Evolutionary conservation across 2,888 invertebrate genomes (phyloP).

Genomic region (Cylindroiulus punctatus): DNA sequence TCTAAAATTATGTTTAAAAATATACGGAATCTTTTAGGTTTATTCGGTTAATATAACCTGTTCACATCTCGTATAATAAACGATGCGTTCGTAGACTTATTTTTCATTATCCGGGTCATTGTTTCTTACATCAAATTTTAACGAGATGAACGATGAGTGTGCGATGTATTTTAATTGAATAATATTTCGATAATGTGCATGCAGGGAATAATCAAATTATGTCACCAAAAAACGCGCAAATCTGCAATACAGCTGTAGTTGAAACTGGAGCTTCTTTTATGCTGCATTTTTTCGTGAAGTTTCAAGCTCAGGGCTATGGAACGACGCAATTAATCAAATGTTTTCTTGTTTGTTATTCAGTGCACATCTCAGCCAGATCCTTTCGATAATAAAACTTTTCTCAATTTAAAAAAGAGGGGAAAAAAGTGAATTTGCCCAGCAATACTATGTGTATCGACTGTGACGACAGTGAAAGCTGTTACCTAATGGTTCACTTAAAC

Average conservation of each 20-base stretch:
- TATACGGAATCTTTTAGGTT: no score
- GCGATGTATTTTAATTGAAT: neutral
- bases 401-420: neutral
- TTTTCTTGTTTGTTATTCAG: constrained; percentile 41
- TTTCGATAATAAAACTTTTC: constrained; percentile 20
- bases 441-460: neutral
- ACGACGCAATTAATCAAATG: constrained; percentile 21
- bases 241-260: neutral
- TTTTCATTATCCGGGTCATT: no score
- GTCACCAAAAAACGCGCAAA: neutral
- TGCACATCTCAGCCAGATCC: constrained; percentile 20
- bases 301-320: neutral
- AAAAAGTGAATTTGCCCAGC: neutral
- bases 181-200: constrained; percentile 9
- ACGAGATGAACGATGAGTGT: neutral
- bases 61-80: no score
- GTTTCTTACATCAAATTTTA: no score
- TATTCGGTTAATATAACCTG: no score
- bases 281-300: neutral
- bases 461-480: neutral
- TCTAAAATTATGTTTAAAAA: no score
- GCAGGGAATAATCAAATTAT: neutral
- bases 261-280: neutral
- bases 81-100: no score
- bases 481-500: constrained; percentile 36